phyloP scores from a whole-genome alignment of 1,140 invertebrate species.

The Cydia strobilella region DNA sequence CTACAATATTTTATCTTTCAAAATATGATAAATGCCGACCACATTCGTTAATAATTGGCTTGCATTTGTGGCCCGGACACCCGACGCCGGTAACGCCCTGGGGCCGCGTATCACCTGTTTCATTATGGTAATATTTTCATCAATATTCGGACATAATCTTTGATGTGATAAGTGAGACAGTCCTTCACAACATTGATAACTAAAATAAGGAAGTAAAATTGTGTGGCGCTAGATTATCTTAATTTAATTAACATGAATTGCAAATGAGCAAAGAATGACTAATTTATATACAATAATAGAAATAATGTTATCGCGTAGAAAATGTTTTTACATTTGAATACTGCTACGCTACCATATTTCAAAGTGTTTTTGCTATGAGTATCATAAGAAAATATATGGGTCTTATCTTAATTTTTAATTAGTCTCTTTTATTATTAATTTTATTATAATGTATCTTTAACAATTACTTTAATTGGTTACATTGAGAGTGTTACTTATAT shows the following conservation, averaged over 20 bases:
- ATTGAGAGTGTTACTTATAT: too few species aligned
- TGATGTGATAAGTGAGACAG: background rate
- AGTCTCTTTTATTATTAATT: too few species aligned
- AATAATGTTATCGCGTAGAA: too few species aligned
- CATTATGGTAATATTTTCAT: slow-evolving; percentile 11
- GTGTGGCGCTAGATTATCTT: background rate
- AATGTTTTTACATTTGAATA: too few species aligned
- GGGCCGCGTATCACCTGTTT: background rate
- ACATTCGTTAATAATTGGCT: slow-evolving; percentile 14
- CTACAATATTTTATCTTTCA: background rate
- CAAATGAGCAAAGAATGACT: background rate
- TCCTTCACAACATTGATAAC: background rate
- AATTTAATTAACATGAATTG: background rate
- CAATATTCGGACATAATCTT: background rate
- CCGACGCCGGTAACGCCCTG: background rate
- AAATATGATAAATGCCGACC: slow-evolving; percentile 18
- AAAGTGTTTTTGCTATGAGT: too few species aligned
- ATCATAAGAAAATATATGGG: too few species aligned
- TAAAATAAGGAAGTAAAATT: background rate
- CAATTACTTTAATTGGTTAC: too few species aligned
- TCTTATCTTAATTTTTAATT: too few species aligned
- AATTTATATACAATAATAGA: background rate
- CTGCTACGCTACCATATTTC: too few species aligned
- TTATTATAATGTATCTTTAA: too few species aligned
- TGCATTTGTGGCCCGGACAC: background rate